Evolutionary conservation across 2,113 vertebrate species (phyloP).

Genomic region (Dicerorhinus sumatrensis): DNA sequence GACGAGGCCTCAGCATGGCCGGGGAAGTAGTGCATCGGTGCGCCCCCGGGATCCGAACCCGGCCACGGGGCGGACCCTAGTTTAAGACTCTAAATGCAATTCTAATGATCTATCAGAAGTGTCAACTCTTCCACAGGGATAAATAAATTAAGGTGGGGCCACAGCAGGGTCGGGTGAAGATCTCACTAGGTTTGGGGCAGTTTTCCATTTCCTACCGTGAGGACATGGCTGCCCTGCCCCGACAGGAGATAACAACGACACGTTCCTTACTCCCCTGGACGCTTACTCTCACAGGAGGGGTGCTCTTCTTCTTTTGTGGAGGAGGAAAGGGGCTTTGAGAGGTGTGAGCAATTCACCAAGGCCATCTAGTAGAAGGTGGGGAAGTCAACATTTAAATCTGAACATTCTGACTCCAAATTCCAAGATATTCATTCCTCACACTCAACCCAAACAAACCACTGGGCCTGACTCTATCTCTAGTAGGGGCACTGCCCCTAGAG

Average conservation of each 20-base stretch:
- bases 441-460: background rate
- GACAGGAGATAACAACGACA: too few species aligned
- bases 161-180: background rate
- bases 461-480: background rate
- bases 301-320: background rate
- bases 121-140: background rate
- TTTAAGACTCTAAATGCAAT: constrained; percentile 19
- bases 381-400: background rate
- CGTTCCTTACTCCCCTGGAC: too few species aligned
- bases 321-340: background rate
- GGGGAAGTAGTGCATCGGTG: too few species aligned
- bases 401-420: background rate
- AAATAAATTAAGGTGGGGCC: background rate
- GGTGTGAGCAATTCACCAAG: background rate
- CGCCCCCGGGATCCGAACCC: too few species aligned
- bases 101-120: background rate
- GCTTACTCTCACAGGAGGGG: too few species aligned
- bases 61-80: too few species aligned
- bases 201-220: background rate
- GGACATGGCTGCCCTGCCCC: background rate
- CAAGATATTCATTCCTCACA: background rate
- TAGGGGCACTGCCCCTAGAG: background rate
- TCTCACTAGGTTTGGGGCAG: background rate
- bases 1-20: too few species aligned
- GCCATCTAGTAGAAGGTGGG: background rate